These are phyloP conservation scores for Neofelis nebulosa DNA, from an alignment of 2,113 vertebrate genomes.

Conservation along the genomic window DNA sequence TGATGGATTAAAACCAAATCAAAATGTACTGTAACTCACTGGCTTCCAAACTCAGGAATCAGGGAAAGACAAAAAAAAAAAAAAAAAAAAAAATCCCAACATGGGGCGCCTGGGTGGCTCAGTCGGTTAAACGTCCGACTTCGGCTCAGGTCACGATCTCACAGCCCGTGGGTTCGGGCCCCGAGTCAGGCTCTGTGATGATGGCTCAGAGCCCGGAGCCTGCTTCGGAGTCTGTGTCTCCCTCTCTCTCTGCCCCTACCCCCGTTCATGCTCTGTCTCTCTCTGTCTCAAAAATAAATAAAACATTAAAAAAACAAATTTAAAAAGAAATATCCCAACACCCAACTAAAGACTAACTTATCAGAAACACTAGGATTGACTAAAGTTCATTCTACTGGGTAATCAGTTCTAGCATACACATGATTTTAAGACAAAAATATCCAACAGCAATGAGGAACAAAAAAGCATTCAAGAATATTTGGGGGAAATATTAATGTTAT, in stretches of 20 bases:
- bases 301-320: too few relatives aligned
- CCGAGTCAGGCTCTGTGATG: too few relatives aligned
- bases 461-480: not conserved
- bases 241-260: too few relatives aligned
- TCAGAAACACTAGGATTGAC: conserved; percentile 30
- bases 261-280: too few relatives aligned
- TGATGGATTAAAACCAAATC: conserved; percentile 88
- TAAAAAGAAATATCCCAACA: conserved; percentile 58
- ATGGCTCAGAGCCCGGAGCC: too few relatives aligned
- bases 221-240: too few relatives aligned
- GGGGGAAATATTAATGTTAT: not conserved
- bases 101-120: too few relatives aligned
- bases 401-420: not conserved
- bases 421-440: conserved; percentile 22
- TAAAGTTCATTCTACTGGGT: not conserved
- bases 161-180: too few relatives aligned
- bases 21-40: conserved; percentile 80
- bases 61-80: conserved; percentile 74
- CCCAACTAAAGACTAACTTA: conserved; percentile 18
- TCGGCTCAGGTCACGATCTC: too few relatives aligned
- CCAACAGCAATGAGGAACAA: not conserved
- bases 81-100: not conserved
- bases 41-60: conserved; percentile 69
- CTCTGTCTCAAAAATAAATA: too few relatives aligned
- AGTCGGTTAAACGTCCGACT: too few relatives aligned